Evolutionary conservation across 1,140 invertebrate species (phyloP).

Genomic region (Oryzaephilus surinamensis): DNA sequence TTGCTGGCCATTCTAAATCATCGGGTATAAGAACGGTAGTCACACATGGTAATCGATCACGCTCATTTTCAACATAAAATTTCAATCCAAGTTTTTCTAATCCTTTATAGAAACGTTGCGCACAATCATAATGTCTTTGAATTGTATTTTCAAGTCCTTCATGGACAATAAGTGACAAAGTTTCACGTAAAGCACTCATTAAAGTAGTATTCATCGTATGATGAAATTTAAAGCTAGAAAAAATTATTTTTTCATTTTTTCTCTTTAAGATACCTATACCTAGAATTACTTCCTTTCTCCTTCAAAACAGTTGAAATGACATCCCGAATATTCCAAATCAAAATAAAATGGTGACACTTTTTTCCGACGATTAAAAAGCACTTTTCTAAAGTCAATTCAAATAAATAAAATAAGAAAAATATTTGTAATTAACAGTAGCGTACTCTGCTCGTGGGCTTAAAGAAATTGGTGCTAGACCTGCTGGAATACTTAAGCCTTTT

Average conservation of each 20-base stretch:
- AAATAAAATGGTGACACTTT: slow-evolving; percentile 2
- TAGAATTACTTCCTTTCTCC: not conserved
- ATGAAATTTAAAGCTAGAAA: slow-evolving; percentile 1
- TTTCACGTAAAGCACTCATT: slow-evolving; percentile 4
- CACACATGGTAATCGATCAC: slow-evolving; percentile 5
- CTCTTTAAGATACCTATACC: no score
- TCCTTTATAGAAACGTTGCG: slow-evolving; percentile 4
- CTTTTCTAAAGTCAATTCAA: not conserved
- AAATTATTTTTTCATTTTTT: not conserved
- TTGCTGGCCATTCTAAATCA: not conserved
- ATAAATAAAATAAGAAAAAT: not conserved
- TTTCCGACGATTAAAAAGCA: slow-evolving; percentile 5
- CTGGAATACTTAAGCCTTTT: slow-evolving; percentile 68
- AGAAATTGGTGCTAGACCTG: slow-evolving; percentile 72
- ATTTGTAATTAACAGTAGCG: not conserved
- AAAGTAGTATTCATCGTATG: slow-evolving; percentile 6
- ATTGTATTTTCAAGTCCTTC: slow-evolving; percentile 7
- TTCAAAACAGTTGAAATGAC: slow-evolving; percentile 1
- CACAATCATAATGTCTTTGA: slow-evolving; percentile 1
- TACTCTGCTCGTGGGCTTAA: slow-evolving; percentile 69
- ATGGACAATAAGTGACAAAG: slow-evolving; percentile 8
- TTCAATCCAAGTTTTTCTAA: slow-evolving; percentile 5
- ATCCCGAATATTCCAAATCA: slow-evolving; percentile 1
- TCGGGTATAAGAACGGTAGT: slow-evolving; percentile 1
- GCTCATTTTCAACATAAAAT: slow-evolving; percentile 5